phyloP scores from a whole-genome alignment of 2,888 invertebrate genomes.

The Synanthedon tipuliformis region DNA sequence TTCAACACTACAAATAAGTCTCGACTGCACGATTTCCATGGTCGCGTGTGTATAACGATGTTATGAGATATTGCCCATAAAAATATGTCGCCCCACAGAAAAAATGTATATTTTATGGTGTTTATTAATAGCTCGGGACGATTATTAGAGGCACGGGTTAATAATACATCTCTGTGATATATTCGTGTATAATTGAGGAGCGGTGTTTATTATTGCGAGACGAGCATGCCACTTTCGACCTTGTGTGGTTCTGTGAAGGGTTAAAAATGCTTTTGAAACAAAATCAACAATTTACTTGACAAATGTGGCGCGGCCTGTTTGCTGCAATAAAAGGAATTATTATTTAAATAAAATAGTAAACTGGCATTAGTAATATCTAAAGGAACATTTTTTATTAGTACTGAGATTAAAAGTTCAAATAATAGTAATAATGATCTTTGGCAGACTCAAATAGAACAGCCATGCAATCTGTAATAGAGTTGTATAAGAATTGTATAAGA shows the following conservation, averaged over 20 bases:
- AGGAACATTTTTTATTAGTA: too few relatives aligned
- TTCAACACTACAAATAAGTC: neutral
- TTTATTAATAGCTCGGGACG: slow-evolving; percentile 33
- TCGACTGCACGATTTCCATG: slow-evolving; percentile 8
- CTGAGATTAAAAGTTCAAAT: too few relatives aligned
- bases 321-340: slow-evolving; percentile 4
- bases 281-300: slow-evolving; percentile 10
- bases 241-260: neutral
- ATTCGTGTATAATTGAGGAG: slow-evolving; percentile 13
- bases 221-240: neutral
- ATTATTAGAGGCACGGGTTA: slow-evolving; percentile 30
- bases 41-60: slow-evolving; percentile 18
- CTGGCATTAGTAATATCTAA: too few relatives aligned
- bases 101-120: slow-evolving; percentile 14
- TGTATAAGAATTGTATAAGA: too few relatives aligned
- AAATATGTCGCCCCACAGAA: slow-evolving; percentile 34
- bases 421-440: too few relatives aligned
- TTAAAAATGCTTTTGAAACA: neutral
- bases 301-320: slow-evolving; percentile 17
- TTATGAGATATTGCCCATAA: slow-evolving; percentile 33
- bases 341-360: neutral
- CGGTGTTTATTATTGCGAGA: neutral
- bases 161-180: slow-evolving; percentile 22
- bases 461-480: too few relatives aligned
- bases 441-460: too few relatives aligned